phyloP scores from a whole-genome alignment of 2,113 vertebrate genomes.

The Myodes glareolus region DNA sequence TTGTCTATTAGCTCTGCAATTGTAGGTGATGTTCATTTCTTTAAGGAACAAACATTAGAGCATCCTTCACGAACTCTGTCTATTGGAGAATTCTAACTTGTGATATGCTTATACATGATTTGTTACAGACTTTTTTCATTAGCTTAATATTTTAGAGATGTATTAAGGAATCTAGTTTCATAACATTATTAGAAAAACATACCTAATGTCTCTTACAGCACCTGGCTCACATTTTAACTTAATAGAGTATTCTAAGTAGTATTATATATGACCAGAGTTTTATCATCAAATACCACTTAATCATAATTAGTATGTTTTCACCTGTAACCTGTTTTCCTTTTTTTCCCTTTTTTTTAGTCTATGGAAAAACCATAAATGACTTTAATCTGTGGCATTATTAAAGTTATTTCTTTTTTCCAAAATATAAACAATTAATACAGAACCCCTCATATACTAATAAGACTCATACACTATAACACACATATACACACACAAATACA shows the following conservation, averaged over 20 bases:
- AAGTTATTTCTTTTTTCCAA: background rate
- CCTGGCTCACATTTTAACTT: background rate
- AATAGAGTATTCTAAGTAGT: background rate
- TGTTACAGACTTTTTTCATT: background rate
- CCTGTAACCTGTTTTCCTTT: background rate
- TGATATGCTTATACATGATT: background rate
- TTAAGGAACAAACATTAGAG: background rate
- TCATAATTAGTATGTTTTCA: background rate
- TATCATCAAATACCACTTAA: background rate
- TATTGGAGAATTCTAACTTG: background rate
- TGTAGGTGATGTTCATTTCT: background rate
- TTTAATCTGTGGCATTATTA: background rate
- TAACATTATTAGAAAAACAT: background rate
- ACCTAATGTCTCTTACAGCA: background rate
- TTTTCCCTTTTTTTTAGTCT: background rate
- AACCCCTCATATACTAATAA: background rate
- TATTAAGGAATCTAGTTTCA: background rate
- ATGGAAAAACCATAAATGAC: background rate
- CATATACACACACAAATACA: background rate
- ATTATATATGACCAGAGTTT: background rate
- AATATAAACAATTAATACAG: background rate
- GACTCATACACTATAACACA: background rate
- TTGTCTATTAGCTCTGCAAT: background rate
- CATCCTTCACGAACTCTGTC: background rate
- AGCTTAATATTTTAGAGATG: background rate